Base-by-base conservation (phyloP, 2,113 vertebrate species). In the Solea senegalensis region DNA sequence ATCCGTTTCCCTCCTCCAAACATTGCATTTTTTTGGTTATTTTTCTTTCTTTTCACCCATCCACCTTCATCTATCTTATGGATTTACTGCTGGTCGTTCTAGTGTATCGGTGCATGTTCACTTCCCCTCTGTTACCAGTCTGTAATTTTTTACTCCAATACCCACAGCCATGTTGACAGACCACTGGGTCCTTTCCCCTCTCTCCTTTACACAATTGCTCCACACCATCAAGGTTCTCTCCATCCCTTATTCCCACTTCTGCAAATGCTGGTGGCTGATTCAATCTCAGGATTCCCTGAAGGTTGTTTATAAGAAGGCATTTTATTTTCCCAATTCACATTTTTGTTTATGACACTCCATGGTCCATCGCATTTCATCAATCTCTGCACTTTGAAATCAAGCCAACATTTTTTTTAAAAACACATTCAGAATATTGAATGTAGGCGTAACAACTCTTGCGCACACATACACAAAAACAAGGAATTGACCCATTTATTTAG, bases 231-330 rank as follows among this genome's bases (percentile, higher is more conserved):
- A 34, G 28, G 28, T 34, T 34, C 14, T 3, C 39, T 27, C 53
- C 50, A 7, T 28, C 41, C 7, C 51, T 55, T 44, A n/a, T n/a
- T n/a, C n/a, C n/a, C n/a, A n/a, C 70, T 63, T 52, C 70, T 76
- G 73, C 68, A 80, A 74, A 77, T 53, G 46, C 69, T 11, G 10
- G 34, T 72, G 74, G 78, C 69, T 84, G 67, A 83, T 81, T 88
- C 80, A 88, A 87, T 90, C 72, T 81, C 61, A 3, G 49, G 72
- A 61, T n/a, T n/a, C n/a, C n/a, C n/a, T n/a, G n/a, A 87, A 80
- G 26, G 61, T 78, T 81, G 72, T 90, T 85, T 64, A 78, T 83
- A 63, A 81, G 79, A 75, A 80, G 45, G 46, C 54, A 68, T 81
- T 84, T 85, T 55, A 88, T 87, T 88, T 87, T 76, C 68, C 69